Conservation (phyloP, 2,797 vertebrate genomes). For the Lepus oiostolus region DNA sequence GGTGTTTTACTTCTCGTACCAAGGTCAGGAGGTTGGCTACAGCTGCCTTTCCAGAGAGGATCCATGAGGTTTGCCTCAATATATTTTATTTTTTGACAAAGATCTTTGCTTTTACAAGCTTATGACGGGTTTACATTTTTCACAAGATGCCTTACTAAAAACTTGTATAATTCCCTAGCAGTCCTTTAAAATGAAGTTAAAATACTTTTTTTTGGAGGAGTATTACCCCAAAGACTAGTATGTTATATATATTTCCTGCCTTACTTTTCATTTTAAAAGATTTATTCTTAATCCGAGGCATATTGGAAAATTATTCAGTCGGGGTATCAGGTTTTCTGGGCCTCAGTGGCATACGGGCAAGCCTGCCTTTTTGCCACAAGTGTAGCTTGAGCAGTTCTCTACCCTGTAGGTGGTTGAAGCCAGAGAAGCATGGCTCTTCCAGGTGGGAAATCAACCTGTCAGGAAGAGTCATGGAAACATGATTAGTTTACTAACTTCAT, state of each 20-base stretch:
- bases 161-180: slow-evolving; percentile 76
- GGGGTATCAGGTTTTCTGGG: slow-evolving; percentile 68
- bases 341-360: slow-evolving; percentile 54
- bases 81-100: slow-evolving; percentile 80
- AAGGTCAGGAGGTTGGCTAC: not conserved
- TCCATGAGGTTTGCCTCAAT: slow-evolving; percentile 76
- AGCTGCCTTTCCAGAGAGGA: slow-evolving; percentile 65
- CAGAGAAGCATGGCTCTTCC: slow-evolving; percentile 80
- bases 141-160: slow-evolving; percentile 79
- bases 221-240: slow-evolving; percentile 80
- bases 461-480: slow-evolving; percentile 87
- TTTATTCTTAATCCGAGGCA: slow-evolving; percentile 82
- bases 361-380: slow-evolving; percentile 68
- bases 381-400: slow-evolving; percentile 78
- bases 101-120: slow-evolving; percentile 83
- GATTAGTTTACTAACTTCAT: slow-evolving; percentile 89
- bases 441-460: slow-evolving; percentile 87
- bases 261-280: slow-evolving; percentile 82
- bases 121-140: slow-evolving; percentile 77
- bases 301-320: slow-evolving; percentile 72
- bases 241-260: slow-evolving; percentile 79
- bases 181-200: slow-evolving; percentile 75
- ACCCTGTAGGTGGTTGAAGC: slow-evolving; percentile 85
- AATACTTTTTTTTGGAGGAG: slow-evolving; percentile 78
- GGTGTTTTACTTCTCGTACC: slow-evolving; percentile 58